phyloP scores from a whole-genome alignment of 2,888 invertebrate genomes.

The Oligia fasciuncula region DNA sequence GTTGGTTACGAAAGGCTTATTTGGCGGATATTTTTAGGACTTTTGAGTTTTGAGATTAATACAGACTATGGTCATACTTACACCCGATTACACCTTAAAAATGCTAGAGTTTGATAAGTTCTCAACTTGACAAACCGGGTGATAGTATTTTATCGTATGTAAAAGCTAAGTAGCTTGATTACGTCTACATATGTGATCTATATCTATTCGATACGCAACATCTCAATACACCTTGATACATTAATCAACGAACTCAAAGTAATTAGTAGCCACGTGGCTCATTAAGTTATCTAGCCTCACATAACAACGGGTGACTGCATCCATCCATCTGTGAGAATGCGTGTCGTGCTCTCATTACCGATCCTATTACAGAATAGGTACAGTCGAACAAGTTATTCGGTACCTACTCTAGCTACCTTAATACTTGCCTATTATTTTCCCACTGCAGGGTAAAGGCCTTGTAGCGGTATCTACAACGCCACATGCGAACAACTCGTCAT shows the following conservation, averaged over 20 bases:
- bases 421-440: not conserved
- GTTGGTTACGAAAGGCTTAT: not conserved
- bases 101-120: not conserved
- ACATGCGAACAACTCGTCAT: too few relatives aligned
- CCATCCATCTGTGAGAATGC: slow-evolving; percentile 80
- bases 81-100: too few relatives aligned
- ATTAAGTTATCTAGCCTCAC: slow-evolving; percentile 61
- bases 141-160: not conserved
- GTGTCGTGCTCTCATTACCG: slow-evolving; percentile 70
- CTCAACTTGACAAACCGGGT: not conserved
- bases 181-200: not conserved
- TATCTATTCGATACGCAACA: slow-evolving; percentile 14
- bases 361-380: slow-evolving; percentile 76
- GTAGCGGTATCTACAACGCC: too few relatives aligned
- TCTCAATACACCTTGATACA: slow-evolving; percentile 21
- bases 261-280: slow-evolving; percentile 49
- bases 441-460: too few relatives aligned
- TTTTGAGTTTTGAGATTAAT: not conserved
- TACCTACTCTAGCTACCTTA: not conserved
- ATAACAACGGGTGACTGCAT: slow-evolving; percentile 74
- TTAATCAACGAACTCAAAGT: slow-evolving; percentile 30
- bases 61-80: not conserved
- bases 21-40: not conserved
- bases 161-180: not conserved
- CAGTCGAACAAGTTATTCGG: slow-evolving; percentile 3